Base-by-base conservation (phyloP, 1,140 invertebrate species). In the Pseudomyrmex sp. region DNA sequence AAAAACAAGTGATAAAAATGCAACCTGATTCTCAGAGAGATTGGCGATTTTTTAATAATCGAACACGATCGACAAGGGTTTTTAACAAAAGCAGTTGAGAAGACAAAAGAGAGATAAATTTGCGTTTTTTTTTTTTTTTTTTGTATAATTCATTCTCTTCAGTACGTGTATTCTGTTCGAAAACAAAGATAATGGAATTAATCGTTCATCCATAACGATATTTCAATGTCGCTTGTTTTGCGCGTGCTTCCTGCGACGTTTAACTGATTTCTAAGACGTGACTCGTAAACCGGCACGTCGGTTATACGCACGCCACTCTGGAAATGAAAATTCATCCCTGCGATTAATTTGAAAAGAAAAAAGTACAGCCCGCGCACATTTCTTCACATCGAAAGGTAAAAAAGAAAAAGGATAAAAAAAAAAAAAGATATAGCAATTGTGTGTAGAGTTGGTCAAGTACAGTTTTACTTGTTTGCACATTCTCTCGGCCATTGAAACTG, bases 221-320 rank as follows among this genome's bases (percentile, higher is more conserved):
- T 87, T 85, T 85, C 76, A 89, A 76, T 83, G 82, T 82, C 77
- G 48, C 35, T 12, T 18, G 35, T 77, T 70, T 85, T 82, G 20
- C 20, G 80, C 70, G 77, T 72, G 62, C 23, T 87, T 89, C 82
- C 72, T 56, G 69, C 86, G 74, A 88, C 69, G 74, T 73, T 89
- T 66, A 88, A 88, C 88, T 84, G 61, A 89, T 89, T 89, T 82
- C 10, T 58, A 35, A 18, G 48, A 83, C 62, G 46, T 89, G 87
- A 89, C 85, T 89, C 82, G 15, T n/a, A 72, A 86, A 73, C 12
- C 26, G 50, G n/a, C 61, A 44, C 77, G 35, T 35, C 35, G 35
- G 35, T 75, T 72, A 65, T 82, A 85, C 52, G 85, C 52, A 35
- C 61, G n/a, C 18, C 35, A 62, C 10, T 72, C 59, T 20, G 9